Conservation (phyloP, 2,888 invertebrate genomes). For the Germaria angustata region DNA sequence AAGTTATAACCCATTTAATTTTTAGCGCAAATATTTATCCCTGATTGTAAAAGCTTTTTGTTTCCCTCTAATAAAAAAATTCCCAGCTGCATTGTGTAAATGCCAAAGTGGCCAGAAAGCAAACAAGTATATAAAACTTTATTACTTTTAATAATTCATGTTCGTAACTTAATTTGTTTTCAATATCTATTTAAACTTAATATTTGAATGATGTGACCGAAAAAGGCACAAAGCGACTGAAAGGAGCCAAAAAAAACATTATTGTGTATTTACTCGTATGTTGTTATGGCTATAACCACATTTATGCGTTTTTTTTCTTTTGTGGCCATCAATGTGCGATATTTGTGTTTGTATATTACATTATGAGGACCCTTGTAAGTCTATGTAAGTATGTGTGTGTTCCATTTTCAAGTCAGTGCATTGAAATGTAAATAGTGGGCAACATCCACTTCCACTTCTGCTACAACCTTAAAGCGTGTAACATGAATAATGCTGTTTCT, state of each 20-base stretch:
- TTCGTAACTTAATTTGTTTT: slow-evolving; percentile 11
- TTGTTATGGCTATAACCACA: slow-evolving; percentile 4
- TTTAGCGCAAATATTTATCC: background rate
- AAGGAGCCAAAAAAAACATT: background rate
- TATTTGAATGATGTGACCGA: background rate
- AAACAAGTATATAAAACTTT: background rate
- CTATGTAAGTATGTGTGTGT: background rate
- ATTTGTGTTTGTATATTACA: too few species aligned
- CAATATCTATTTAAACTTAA: slow-evolving; percentile 1
- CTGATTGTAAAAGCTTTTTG: background rate
- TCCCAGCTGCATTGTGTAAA: too few species aligned
- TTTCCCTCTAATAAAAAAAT: too few species aligned
- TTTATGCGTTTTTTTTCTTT: background rate
- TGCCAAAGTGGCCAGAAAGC: background rate
- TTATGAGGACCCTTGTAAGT: background rate
- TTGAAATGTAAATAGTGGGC: background rate
- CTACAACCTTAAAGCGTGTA: background rate
- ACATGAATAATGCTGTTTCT: slow-evolving; percentile 30
- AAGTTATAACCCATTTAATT: background rate
- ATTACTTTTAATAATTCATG: slow-evolving; percentile 17
- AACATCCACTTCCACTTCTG: background rate
- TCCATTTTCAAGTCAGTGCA: background rate
- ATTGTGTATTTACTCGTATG: slow-evolving; percentile 9
- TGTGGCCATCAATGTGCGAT: too few species aligned
- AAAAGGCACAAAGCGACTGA: background rate